Evolutionary conservation across 1,140 invertebrate genomes (phyloP), one percentile per base, ranked within the genome.

Genomic region (Araneus ventricosus): DNA sequence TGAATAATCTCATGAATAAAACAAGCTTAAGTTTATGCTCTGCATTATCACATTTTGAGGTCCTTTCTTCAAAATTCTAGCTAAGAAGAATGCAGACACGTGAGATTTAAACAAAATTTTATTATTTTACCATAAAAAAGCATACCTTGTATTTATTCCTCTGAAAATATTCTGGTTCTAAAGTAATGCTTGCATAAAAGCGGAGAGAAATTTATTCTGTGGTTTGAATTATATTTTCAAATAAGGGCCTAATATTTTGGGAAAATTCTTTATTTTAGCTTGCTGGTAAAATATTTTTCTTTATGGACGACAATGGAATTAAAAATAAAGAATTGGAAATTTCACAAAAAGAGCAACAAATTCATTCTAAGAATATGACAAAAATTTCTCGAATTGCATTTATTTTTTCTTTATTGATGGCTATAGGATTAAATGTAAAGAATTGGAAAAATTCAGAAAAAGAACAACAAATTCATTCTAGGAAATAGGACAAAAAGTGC

Each of bases 1-100:
- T 88, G 87, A 88, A 75, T 88, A 75, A 52, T 30, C 41, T 88
- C 87, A 88, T 88, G 87, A 88, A 88, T 88, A 88, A 88, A 88
- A 88, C 87, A 88, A 30, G 39, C 63, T 45, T 88, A 88, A 88
- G 34, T 67, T 88, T 39, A 63, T 63, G 34, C 34, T 27, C 22
- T 37, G 85, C 37, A 61, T 87, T 87, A 87, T 63, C 63, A 52
- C 87, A 88, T 75, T 59, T 52, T 37, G 85, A 27, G 39, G 22
- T 20, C 70, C 17, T 75, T 75, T 75, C 70, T 30, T 75, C 30
- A 75, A 75, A 75, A 75, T 37, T 30, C 34, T 75, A 75, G 30
- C 14, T 20, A 22, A 22, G 20, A 75, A 75, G 34, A 34, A 75
- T 20, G 30, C 4, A 20, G 30, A 20, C 70, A 7, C 17, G 20